Evolutionary conservation across 2,888 invertebrate genomes (phyloP), one percentile per base, ranked within the genome.

Genomic region (Phymatocera aterrima): DNA sequence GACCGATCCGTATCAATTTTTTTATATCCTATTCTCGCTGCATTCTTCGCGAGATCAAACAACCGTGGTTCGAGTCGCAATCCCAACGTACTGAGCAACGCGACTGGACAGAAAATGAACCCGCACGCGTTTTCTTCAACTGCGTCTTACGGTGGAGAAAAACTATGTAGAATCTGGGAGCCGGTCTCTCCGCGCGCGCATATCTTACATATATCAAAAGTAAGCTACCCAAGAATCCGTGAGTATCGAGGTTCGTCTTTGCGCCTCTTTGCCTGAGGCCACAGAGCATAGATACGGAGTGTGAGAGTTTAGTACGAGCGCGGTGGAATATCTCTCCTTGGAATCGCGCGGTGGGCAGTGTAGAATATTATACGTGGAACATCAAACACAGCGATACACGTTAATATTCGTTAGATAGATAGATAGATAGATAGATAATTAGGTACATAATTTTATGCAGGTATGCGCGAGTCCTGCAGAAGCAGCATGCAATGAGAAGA

Each of bases 201-300:
- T 51, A 12, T 18, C 8, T 15, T 8, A 51, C 3, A 48, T 15
- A n/a, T 48, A n/a, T 3, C 3, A 48, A 15, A 3, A 48, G 48
- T 5, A 46, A 46, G 68, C 68, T 24, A 28, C 21, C 18, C 34
- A 72, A 51, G 72, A 65, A 37, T 10, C 24, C 2, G 68, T 24
- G 51, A 72, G 72, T n/a, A 70, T 70, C 70, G 48, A 68, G 65
- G 15, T 24, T 46, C 46, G 34, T 51, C 31, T 18, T 48, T 51
- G 51, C 72, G 72, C 51, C 51, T 51, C 78, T 61, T 48, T 68
- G 46, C 79, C 48, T 51, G 51, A 57, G 78, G 65, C 70, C 61
- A 77, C 43, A 65, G 54, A 75, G 18, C 10, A 15, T 24, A 31
- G 70, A 18, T 57, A 57, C 57, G 68, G 21, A 72, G 48, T 72